Evolutionary conservation across 2,888 invertebrate genomes (phyloP), one percentile per base, ranked within the genome.

Genomic region (Unio pictorum): DNA sequence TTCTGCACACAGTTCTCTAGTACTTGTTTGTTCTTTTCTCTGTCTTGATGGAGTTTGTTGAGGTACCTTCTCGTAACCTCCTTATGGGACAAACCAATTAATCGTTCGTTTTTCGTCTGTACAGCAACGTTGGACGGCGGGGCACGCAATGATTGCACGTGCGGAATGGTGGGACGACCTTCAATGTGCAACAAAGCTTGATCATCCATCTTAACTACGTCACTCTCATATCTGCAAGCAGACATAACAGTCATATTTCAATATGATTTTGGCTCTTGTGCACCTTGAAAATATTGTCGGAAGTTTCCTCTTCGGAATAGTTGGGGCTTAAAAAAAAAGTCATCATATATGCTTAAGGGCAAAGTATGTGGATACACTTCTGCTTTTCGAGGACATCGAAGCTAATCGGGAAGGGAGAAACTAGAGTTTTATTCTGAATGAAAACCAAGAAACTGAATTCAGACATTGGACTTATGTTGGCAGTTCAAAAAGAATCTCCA

Each of bases 121-220:
- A 75, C 62, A 7, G 78, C 80, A 62, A 81, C 77, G 59, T 69
- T 69, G 18, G 79, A 72, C 6, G 81, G 81, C 20, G 81, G 81
- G 34, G 70, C 78, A 23, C 81, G 69, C 17, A 80, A 68, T 0
- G 81, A 80, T 54, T 75, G 73, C 17, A 73, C 73, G 61, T 75
- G 77, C 3, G 81, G 81, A 54, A 81, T 81, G 1, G 81, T 80
- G 17, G 79, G 79, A 60, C 75, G 73, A 18, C 80, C 76, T 18
- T 76, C 71, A 7, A 79, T 64, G 61, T 80, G 80, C 66, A 75
- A 64, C 75, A 77, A 75, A 55, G 77, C 75, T 55, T 74, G 74
- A 28, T 79, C 76, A 55, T 68, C 72, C 61, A 75, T 68, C 7
- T 74, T 69, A 26, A 67, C 61, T n/a, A 68, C 66, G 11, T 67